Percentiles rank a stretch among this genome's conserved stretches.
These are phyloP conservation scores for Cephus spinipes DNA, from an alignment of 2,888 invertebrate species.

Conservation along the genomic window DNA sequence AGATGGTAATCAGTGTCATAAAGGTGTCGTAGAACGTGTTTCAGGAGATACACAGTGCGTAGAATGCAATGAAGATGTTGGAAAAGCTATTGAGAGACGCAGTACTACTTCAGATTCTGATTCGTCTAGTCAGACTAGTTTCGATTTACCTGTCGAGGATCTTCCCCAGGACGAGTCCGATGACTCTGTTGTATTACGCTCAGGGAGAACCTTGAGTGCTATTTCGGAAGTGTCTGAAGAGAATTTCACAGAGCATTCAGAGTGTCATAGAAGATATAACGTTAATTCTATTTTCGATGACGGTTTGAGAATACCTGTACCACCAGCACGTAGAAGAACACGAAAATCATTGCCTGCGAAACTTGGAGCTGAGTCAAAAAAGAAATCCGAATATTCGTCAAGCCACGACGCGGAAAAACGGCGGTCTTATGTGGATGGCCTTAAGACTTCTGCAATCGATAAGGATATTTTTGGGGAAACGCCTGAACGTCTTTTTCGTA, in stretches of 20 bases:
- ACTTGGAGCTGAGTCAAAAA: neutral
- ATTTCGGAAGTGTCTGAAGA: neutral
- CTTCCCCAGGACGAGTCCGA: neutral
- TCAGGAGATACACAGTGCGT: neutral
- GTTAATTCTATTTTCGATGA: neutral
- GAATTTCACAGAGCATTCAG: neutral
- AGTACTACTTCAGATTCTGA: neutral
- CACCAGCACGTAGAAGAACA: neutral
- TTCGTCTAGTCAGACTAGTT: neutral
- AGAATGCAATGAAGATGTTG: neutral
- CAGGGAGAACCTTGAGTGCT: neutral
- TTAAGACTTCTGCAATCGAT: neutral
- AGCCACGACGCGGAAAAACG: neutral
- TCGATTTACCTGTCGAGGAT: neutral
- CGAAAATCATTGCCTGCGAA: neutral
- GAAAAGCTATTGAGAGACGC: neutral
- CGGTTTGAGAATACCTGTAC: neutral
- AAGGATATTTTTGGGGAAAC: neutral
- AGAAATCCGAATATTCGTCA: neutral
- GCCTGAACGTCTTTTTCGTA: neutral
- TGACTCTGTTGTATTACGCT: neutral
- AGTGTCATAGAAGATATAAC: neutral
- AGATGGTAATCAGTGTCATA: neutral
- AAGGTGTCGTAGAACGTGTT: neutral
- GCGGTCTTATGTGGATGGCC: neutral